Evolutionary conservation across 2,888 invertebrate species (phyloP).

Genomic region (Mythimna lalbum): DNA sequence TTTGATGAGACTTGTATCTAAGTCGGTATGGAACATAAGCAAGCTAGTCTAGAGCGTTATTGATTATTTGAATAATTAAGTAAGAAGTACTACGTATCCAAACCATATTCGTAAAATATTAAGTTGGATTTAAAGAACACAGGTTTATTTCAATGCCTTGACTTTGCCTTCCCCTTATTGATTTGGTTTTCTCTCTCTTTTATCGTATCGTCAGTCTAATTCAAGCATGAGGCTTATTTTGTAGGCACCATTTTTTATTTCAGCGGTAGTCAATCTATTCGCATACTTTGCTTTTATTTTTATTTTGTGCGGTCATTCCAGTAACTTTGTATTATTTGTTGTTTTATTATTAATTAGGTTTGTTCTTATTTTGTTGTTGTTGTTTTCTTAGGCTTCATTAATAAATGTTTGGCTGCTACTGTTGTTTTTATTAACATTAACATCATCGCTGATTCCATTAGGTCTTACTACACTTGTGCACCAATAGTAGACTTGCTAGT

Average conservation of each 20-base stretch:
- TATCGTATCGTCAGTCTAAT: not conserved
- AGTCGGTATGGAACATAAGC: conserved; percentile 14
- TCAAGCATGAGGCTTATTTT: conserved; percentile 50
- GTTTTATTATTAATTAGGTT: conserved; percentile 3
- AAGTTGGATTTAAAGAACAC: not conserved
- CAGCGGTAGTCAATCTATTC: conserved; percentile 3
- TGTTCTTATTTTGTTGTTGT: conserved; percentile 20
- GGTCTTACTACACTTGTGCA: not conserved
- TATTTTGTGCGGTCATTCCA: conserved; percentile 13
- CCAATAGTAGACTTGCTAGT: not conserved
- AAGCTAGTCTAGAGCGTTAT: conserved; percentile 6
- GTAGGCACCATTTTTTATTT: not conserved
- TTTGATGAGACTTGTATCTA: conserved; percentile 7
- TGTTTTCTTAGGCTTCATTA: conserved; percentile 46
- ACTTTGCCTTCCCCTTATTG: conserved; percentile 43
- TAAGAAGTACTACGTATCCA: not conserved
- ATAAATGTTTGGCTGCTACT: conserved; percentile 48
- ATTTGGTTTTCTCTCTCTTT: conserved; percentile 1
- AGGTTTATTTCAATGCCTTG: not conserved
- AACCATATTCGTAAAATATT: not conserved
- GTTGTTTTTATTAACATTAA: conserved; percentile 37
- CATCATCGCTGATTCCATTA: not conserved
- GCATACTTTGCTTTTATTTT: conserved; percentile 19
- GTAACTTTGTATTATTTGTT: conserved; percentile 9
- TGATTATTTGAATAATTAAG: conserved; percentile 41